Evolutionary conservation across 2,113 vertebrate species (phyloP).

Genomic region (Romanogobio albipinnatus): DNA sequence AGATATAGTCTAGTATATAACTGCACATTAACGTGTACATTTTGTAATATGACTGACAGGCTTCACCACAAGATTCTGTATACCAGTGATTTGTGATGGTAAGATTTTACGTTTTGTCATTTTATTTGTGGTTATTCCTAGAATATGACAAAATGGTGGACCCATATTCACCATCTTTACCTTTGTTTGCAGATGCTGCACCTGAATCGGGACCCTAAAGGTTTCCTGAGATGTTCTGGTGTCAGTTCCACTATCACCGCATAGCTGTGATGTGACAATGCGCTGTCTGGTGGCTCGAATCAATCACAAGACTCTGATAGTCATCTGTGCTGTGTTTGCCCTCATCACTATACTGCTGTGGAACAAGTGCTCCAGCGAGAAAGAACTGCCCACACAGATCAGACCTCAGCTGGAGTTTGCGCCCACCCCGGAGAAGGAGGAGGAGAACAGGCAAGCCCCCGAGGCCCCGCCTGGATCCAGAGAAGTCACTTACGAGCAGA

Average conservation of each 20-base stretch:
- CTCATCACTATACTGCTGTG: slow-evolving; percentile 82
- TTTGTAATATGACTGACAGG: neutral
- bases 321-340: slow-evolving; percentile 82
- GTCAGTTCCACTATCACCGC: slow-evolving; percentile 12
- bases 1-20: no score
- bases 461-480: slow-evolving; percentile 75
- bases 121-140: neutral
- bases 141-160: neutral
- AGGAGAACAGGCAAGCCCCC: slow-evolving; percentile 59
- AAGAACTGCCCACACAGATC: slow-evolving; percentile 57
- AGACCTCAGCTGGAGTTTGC: slow-evolving; percentile 48
- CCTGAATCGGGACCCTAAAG: neutral
- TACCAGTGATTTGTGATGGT: neutral
- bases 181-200: neutral
- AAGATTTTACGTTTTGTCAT: neutral
- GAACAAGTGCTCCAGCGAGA: slow-evolving; percentile 82
- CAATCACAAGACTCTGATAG: slow-evolving; percentile 85
- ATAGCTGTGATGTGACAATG: slow-evolving; percentile 86
- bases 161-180: neutral
- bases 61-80: neutral
- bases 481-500: slow-evolving; percentile 80
- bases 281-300: slow-evolving; percentile 87
- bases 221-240: slow-evolving; percentile 26
- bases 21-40: neutral
- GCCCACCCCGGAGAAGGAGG: slow-evolving; percentile 65